Base-by-base conservation (phyloP, 2,113 vertebrate genomes). In the Poicephalus meyeri region DNA sequence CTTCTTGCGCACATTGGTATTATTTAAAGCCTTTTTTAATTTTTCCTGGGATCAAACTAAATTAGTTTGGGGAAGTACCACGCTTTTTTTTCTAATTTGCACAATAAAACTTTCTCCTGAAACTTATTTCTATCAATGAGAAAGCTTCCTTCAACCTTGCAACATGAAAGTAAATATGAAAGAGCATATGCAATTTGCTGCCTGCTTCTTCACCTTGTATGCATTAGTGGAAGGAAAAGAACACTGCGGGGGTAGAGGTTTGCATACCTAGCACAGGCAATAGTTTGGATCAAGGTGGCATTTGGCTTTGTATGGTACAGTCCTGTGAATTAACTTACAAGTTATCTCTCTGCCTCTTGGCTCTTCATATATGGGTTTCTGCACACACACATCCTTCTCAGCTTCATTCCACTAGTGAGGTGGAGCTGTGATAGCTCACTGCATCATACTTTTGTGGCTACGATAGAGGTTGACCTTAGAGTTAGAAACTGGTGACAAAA, bases 171-270 rank as follows among this genome's bases (percentile, higher is more conserved):
- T 31, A 55, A 47, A 24, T 18, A 33, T 10, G 41, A 66, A 79
- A 78, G 41, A 73, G 6, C 15, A 63, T 0, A 2, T 33, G 16
- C 20, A 53, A n/a, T 63, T 29, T 20, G 35, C 41, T 63, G 41
- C 33, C 35, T 1, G 3, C 11, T n/a, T 47, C 25, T 26, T 66
- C 35, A 7, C 16, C 33, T 42, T 1, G 0, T 28, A 25, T 6
- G 7, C 17, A 10, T 15, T 10, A 16, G 18, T n/a, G 39, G 23
- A 21, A 44, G 15, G 64, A 35, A 83, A 47, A 7, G 8, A 33
- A 50, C 0, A 1, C 37, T 20, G 20, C 9, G 12, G 47, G 10
- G 56, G 29, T 8, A 12, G 28, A 44, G 52, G 42, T 26, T 35
- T 19, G 37, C 37, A 21, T 8, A 33, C 7, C 7, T 44, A 61